Conservation (phyloP, 2,888 invertebrate species). For the Phragmatobia fuliginosa region DNA sequence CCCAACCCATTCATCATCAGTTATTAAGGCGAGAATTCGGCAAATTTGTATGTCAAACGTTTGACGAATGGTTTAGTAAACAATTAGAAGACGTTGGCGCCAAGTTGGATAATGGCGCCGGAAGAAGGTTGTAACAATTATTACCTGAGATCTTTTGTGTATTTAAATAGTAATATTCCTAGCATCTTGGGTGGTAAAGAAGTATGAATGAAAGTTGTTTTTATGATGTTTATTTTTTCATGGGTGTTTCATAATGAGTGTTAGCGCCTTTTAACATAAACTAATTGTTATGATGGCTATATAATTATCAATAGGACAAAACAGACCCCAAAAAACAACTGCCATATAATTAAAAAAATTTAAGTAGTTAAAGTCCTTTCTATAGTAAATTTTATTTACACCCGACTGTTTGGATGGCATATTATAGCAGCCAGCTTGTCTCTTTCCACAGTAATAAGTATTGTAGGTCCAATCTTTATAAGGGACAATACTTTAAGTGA, state of each 20-base stretch:
- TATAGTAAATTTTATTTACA: no score
- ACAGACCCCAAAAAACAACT: background rate
- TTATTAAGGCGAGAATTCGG: conserved; percentile 60
- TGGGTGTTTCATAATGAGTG: conserved; percentile 31
- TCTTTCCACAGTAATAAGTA: no score
- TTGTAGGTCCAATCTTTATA: no score
- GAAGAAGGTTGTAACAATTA: conserved; percentile 44
- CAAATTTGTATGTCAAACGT: conserved; percentile 65
- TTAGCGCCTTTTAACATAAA: conserved; percentile 35
- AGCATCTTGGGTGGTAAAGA: conserved; percentile 62
- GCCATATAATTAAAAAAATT: background rate
- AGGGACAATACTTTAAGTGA: no score
- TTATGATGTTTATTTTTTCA: conserved; percentile 43
- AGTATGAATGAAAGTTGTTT: conserved; percentile 54
- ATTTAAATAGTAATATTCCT: conserved; percentile 51
- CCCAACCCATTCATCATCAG: conserved; percentile 56
- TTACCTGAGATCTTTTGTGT: conserved; percentile 60
- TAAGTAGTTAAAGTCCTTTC: background rate
- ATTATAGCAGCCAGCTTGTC: no score
- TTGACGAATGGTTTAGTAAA: conserved; percentile 62
- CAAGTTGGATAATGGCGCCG: conserved; percentile 51
- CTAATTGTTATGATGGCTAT: conserved; percentile 28
- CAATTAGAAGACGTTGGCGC: conserved; percentile 55
- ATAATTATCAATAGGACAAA: conserved; percentile 19
- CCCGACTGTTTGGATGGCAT: no score